A percentile compares a stretch with the other conserved stretches of the same genome.
These are phyloP conservation scores for Brachionus asplanchnoidis DNA, from an alignment of 1,140 invertebrate genomes.

Conservation along the genomic window DNA sequence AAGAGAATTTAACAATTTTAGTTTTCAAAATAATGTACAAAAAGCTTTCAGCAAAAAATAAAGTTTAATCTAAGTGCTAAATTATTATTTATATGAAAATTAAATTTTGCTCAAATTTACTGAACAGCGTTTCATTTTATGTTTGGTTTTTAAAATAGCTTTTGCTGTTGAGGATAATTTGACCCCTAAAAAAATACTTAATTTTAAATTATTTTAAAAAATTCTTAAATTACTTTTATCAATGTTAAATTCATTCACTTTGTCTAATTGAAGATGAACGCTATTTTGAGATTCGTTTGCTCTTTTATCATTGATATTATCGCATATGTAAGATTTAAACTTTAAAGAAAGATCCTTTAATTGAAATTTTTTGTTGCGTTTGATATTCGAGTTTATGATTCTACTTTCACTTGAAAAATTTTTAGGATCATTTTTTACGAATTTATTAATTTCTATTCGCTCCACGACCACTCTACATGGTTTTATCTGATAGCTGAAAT, in stretches of 20 bases:
- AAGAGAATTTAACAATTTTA: too few species aligned
- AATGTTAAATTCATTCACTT: not conserved
- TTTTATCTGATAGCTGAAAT: not conserved
- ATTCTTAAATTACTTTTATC: not conserved
- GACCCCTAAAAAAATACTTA: not conserved
- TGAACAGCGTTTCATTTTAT: not conserved
- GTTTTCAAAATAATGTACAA: not conserved
- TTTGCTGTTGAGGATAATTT: not conserved
- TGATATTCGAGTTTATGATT: not conserved
- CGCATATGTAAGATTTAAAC: not conserved
- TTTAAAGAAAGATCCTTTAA: not conserved
- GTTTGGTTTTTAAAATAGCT: constrained; percentile 1
- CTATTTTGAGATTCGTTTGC: not conserved
- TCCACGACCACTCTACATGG: not conserved
- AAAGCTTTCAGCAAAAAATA: not conserved
- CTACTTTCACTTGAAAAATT: not conserved
- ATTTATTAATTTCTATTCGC: not conserved
- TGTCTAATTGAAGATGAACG: not conserved
- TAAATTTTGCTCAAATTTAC: not conserved
- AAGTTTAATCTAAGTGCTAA: not conserved
- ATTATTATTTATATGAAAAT: not conserved
- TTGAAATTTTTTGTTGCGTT: not conserved
- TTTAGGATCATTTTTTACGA: not conserved
- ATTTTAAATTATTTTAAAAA: not conserved
- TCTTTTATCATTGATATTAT: not conserved